Evolutionary conservation across 1,140 invertebrate species (phyloP).

Genomic region (Drosophila hydei): DNA sequence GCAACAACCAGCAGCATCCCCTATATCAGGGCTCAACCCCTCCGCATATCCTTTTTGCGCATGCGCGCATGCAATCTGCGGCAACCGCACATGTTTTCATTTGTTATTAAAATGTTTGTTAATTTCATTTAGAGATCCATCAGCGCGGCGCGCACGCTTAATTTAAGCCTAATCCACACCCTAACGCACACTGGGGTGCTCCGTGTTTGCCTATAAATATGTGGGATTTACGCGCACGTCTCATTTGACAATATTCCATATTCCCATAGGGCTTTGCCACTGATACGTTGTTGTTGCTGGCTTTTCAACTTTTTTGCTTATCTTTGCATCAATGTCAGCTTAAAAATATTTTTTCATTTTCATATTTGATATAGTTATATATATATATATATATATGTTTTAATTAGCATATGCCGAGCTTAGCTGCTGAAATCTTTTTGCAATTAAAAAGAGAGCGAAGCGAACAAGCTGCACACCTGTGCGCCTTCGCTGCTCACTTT

Average conservation of each 20-base stretch:
- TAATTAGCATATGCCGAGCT: not conserved
- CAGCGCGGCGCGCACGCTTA: constrained; percentile 74
- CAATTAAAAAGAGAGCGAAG: not conserved
- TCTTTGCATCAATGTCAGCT: constrained; percentile 36
- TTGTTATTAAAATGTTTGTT: constrained; percentile 84
- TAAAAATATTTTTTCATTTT: constrained; percentile 57
- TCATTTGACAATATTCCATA: constrained; percentile 59
- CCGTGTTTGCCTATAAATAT: constrained; percentile 82
- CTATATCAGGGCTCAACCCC: constrained; percentile 21
- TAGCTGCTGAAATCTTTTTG: not conserved
- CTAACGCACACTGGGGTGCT: constrained; percentile 2
- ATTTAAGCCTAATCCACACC: constrained; percentile 79
- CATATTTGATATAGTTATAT: constrained; percentile 49
- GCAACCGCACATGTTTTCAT: constrained; percentile 83
- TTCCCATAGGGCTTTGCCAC: constrained; percentile 3
- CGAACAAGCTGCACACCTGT: not conserved
- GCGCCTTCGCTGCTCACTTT: not conserved
- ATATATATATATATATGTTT: not conserved
- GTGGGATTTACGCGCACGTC: constrained; percentile 73
- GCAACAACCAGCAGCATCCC: constrained; percentile 40
- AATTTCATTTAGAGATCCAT: constrained; percentile 79
- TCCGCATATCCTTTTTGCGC: not conserved
- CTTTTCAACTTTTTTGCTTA: constrained; percentile 32
- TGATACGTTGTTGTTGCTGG: constrained; percentile 5
- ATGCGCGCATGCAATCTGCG: constrained; percentile 69